A percentile compares a stretch with the other conserved stretches of the same genome.
Evolutionary conservation across 2,797 vertebrate species (phyloP).

Genomic region (Crax fasciolata): DNA sequence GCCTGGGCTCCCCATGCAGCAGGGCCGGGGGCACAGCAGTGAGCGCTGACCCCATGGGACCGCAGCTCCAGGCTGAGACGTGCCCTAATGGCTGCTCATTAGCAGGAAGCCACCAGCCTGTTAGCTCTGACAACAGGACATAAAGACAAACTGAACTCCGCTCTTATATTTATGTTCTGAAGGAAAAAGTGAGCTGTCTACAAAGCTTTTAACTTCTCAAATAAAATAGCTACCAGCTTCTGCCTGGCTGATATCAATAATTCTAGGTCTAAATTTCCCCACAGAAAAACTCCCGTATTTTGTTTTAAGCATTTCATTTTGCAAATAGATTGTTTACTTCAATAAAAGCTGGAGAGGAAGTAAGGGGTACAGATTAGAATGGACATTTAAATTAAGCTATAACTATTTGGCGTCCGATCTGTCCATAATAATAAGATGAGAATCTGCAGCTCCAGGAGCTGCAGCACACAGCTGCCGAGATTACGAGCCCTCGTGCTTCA

Average conservation of each 20-base stretch:
- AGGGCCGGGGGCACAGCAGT: neutral
- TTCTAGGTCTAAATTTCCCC: constrained; percentile 9
- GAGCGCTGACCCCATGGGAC: fast-evolving
- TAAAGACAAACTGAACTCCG: neutral
- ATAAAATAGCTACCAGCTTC: neutral
- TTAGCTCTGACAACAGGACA: neutral
- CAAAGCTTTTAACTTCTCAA: constrained; percentile 30
- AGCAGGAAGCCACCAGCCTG: neutral
- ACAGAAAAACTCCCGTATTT: neutral
- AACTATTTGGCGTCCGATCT: constrained; percentile 49
- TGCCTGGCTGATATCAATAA: constrained; percentile 28
- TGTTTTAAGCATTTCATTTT: constrained; percentile 49
- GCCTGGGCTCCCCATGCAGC: fast-evolving
- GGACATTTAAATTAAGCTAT: constrained; percentile 65
- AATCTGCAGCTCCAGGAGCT: constrained; percentile 57
- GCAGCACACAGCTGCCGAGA: constrained; percentile 27
- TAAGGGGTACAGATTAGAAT: constrained; percentile 51
- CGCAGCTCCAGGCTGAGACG: neutral
- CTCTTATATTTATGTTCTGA: neutral
- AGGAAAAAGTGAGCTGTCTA: neutral
- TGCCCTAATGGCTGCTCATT: constrained; percentile 7
- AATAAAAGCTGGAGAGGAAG: constrained; percentile 8
- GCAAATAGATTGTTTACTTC: constrained; percentile 57
- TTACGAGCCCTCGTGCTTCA: constrained; percentile 60
- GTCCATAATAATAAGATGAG: constrained; percentile 48